Conservation (phyloP, 2,797 vertebrate genomes). For the Potorous gilbertii region DNA sequence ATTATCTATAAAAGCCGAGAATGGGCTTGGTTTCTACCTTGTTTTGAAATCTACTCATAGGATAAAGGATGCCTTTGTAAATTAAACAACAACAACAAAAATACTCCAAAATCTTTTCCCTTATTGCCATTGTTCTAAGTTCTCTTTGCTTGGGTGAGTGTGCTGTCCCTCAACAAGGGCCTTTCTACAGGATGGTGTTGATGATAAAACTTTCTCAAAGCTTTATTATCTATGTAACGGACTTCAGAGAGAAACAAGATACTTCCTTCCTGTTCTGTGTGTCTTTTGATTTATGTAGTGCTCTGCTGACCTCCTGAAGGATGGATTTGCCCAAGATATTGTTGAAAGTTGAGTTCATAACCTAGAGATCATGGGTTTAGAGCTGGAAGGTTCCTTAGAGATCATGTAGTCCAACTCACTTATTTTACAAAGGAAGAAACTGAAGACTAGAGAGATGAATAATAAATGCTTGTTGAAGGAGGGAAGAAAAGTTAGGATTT, state of each 20-base stretch:
- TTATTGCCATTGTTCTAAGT: slow-evolving; percentile 27
- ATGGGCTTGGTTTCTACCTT: slow-evolving; percentile 79
- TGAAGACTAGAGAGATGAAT: not conserved
- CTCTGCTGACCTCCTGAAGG: slow-evolving; percentile 6
- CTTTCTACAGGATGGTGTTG: slow-evolving; percentile 12
- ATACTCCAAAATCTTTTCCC: slow-evolving; percentile 40
- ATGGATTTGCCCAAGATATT: not conserved
- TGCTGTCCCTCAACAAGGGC: slow-evolving; percentile 24
- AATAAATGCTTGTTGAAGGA: not conserved
- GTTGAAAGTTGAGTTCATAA: not conserved
- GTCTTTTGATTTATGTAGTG: not conserved
- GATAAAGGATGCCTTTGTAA: slow-evolving; percentile 78
- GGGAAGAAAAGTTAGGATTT: slow-evolving; percentile 46
- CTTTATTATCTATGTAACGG: slow-evolving; percentile 30
- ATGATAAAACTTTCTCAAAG: slow-evolving; percentile 47
- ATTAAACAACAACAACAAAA: slow-evolving; percentile 52
- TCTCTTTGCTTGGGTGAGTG: slow-evolving; percentile 30
- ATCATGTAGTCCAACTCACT: not conserved
- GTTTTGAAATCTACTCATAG: slow-evolving; percentile 72
- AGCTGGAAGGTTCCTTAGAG: not conserved
- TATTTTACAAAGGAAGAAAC: not conserved
- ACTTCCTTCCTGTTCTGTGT: slow-evolving; percentile 38
- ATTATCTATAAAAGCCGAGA: slow-evolving; percentile 85
- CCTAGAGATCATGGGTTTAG: not conserved
- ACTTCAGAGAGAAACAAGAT: slow-evolving; percentile 46